Percentiles rank a stretch among this genome's conserved stretches.
Conservation (phyloP, 1,140 invertebrate genomes). For the Lepidotrigona ventralis region DNA sequence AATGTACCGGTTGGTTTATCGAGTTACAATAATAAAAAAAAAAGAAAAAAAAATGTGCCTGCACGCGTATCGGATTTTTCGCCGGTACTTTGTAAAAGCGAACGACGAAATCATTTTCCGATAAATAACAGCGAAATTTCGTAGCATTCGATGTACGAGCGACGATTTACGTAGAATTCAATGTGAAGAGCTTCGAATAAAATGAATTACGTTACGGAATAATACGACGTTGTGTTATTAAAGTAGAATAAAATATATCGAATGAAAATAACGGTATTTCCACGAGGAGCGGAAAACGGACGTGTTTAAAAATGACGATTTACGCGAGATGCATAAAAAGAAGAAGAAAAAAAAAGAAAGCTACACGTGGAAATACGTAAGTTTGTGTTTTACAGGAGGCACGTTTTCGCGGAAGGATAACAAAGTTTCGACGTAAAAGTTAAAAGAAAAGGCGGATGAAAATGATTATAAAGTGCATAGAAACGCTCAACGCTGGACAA, state of each 20-base stretch:
- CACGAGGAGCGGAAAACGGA: neutral
- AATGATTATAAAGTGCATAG: neutral
- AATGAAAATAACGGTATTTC: neutral
- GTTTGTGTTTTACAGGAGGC: neutral
- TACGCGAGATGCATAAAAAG: neutral
- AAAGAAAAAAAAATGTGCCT: no score
- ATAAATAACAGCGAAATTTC: neutral
- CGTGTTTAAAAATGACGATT: neutral
- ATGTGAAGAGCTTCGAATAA: neutral
- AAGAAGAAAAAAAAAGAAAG: neutral
- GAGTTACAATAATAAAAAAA: neutral
- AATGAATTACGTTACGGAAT: neutral
- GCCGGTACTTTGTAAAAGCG: neutral
- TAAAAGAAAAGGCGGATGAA: neutral
- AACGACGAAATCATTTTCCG: neutral
- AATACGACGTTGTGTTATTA: neutral
- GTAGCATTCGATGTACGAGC: neutral
- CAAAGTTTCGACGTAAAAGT: neutral
- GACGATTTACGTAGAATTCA: neutral
- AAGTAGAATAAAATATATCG: neutral
- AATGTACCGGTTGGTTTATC: neutral
- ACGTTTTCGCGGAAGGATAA: neutral
- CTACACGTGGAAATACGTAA: neutral
- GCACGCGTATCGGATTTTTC: neutral
- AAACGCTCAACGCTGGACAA: neutral